Percentiles rank a stretch among this genome's conserved stretches.
Conservation (phyloP, 2,797 vertebrate species). For the Phataginus tetradactyla region DNA sequence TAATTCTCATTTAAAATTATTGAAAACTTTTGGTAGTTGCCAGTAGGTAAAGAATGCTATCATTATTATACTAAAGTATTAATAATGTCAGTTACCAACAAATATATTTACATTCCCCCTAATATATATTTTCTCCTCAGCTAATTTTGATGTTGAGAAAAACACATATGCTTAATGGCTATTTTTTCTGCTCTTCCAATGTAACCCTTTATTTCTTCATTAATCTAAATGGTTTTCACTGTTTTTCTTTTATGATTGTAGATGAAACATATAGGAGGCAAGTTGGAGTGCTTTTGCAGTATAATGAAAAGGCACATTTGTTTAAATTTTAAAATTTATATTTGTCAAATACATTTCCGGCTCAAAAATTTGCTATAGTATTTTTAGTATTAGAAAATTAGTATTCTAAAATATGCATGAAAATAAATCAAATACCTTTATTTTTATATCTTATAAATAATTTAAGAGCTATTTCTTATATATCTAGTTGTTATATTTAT, state of each 20-base stretch:
- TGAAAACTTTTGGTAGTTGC: not conserved
- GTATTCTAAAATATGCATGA: not conserved
- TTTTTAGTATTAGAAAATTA: not conserved
- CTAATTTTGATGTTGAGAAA: not conserved
- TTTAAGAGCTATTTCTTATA: not conserved
- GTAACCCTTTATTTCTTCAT: not conserved
- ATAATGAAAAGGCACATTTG: not conserved
- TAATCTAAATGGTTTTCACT: not conserved
- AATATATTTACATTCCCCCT: not conserved
- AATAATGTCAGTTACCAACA: not conserved
- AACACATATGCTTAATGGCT: not conserved
- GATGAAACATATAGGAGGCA: not conserved
- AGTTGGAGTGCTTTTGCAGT: not conserved
- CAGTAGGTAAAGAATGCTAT: not conserved
- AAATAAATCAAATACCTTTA: not conserved
- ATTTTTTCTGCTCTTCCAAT: not conserved
- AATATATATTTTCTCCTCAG: not conserved
- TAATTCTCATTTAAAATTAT: not conserved
- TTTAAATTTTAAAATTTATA: not conserved
- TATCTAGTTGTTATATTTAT: not conserved
- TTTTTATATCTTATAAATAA: conserved; percentile 7
- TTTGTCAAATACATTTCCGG: not conserved
- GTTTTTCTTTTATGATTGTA: not conserved
- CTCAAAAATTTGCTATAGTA: not conserved
- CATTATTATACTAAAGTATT: not conserved